Evolutionary conservation across 2,888 invertebrate species (phyloP), one percentile per base, ranked within the genome.

Genomic region (Stenodera caucasica): DNA sequence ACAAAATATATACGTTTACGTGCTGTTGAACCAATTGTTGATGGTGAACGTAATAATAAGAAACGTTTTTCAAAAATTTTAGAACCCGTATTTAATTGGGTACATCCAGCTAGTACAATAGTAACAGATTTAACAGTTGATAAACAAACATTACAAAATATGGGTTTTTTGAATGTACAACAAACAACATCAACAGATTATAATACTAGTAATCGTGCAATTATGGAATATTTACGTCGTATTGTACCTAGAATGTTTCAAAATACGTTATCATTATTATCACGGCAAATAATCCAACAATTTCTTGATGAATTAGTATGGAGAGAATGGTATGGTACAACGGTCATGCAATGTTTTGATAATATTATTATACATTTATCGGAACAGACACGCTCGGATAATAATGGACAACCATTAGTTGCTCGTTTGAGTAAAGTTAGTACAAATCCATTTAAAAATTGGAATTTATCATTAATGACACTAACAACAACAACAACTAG

Each of bases 181-280:
- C 92, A 93, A 67, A 81, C 80, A 0, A 80, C 83, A 1, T 77
- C 82, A 12, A 78, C 76, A 15, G 81, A 87, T 73, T 73, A 83
- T 72, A 32, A 77, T 73, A 62, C 81, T 75, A 72, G 78, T 65
- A 74, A 81, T 73, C 50, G 77, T 52, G 73, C 74, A 57, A 90
- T 94, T 7, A 94, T 95, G 94, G 92, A 94, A 73, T 95, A 94
- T 75, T 80, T 95, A 65, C 82, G 93, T 30, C 85, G 90, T 65
- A 91, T 93, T 56, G 92, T 94, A 2, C 94, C 95, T 0, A 85
- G 93, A 72, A 94, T 94, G 93, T 95, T 94, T 81, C 90, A 94
- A 82, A 94, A 92, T 69, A 94, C 94, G 0, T 79, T 94, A 7
- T 92, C 92, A 9, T 77, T 93, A 66, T 81, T 95, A 0, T 92